phyloP scores from a whole-genome alignment of 2,113 vertebrate genomes.

The Grantiella picta region DNA sequence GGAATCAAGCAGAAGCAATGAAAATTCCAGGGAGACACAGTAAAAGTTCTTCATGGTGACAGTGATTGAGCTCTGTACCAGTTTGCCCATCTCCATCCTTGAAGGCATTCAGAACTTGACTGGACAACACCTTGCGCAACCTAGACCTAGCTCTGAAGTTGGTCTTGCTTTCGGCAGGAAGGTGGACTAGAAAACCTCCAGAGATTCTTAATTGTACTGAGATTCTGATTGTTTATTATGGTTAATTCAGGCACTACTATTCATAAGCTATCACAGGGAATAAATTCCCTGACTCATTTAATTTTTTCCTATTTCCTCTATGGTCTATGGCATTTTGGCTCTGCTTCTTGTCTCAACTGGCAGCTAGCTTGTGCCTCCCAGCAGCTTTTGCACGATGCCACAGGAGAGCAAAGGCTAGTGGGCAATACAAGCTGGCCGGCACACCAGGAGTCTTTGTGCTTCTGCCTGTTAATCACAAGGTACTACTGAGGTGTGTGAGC shows the following conservation, averaged over 20 bases:
- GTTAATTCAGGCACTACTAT: not conserved
- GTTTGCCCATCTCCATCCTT: not conserved
- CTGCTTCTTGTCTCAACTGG: not conserved
- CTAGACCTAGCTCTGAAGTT: not conserved
- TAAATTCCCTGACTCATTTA: not conserved
- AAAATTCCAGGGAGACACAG: not conserved
- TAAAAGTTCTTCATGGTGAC: not conserved
- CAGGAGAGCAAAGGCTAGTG: slow-evolving; percentile 23
- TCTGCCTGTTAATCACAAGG: slow-evolving; percentile 60
- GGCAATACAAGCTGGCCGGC: not conserved
- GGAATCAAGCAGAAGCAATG: not conserved
- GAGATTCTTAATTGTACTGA: not conserved
- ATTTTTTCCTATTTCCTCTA: not conserved
- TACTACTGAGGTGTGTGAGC: slow-evolving; percentile 48
- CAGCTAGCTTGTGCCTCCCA: slow-evolving; percentile 23
- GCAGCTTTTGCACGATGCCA: not conserved
- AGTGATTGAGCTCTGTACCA: not conserved
- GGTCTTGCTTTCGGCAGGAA: not conserved
- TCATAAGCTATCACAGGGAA: not conserved
- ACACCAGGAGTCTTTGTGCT: slow-evolving; percentile 24
- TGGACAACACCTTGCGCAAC: not conserved
- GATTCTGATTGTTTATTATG: not conserved
- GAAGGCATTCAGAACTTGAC: not conserved
- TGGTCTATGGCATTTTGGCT: not conserved
- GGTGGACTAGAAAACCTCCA: not conserved